Percentiles rank a stretch among this genome's conserved stretches.
Evolutionary conservation across 2,888 invertebrate species (phyloP).

Genomic region (Caenorhabditis doughertyi): DNA sequence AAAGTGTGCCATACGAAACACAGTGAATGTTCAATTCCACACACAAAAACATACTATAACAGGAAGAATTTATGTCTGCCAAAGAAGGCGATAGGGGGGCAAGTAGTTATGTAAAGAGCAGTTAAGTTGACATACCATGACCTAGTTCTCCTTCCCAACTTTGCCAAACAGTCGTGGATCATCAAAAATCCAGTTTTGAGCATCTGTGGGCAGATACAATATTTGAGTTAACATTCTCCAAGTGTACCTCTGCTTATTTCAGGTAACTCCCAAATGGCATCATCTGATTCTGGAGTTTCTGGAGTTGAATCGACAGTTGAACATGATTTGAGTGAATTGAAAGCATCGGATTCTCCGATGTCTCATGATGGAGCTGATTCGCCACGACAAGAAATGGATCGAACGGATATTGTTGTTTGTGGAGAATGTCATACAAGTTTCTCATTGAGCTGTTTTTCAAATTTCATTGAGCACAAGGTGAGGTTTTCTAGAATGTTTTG

Average conservation of each 20-base stretch:
- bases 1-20: slow-evolving; percentile 50
- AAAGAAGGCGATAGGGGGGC: slow-evolving; percentile 14
- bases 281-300: slow-evolving; percentile 82
- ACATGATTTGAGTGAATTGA: slow-evolving; percentile 74
- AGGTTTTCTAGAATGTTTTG: slow-evolving; percentile 19
- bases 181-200: slow-evolving; percentile 31
- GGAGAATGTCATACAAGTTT: slow-evolving; percentile 79
- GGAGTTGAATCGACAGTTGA: slow-evolving; percentile 82
- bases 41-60: slow-evolving; percentile 53
- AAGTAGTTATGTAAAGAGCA: slow-evolving; percentile 8
- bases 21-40: slow-evolving; percentile 51
- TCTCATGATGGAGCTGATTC: slow-evolving; percentile 71
- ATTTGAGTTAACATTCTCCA: slow-evolving; percentile 33
- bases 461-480: slow-evolving; percentile 82
- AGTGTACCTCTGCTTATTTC: slow-evolving; percentile 33
- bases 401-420: slow-evolving; percentile 77
- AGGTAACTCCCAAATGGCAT: slow-evolving; percentile 79
- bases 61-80: slow-evolving; percentile 19
- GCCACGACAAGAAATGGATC: slow-evolving; percentile 53
- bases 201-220: slow-evolving; percentile 14
- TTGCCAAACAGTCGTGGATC: slow-evolving; percentile 19
- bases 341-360: slow-evolving; percentile 73
- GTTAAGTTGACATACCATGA: slow-evolving; percentile 31
- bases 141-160: slow-evolving; percentile 24
- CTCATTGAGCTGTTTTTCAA: slow-evolving; percentile 74